Percentiles rank a stretch among this genome's conserved stretches.
phyloP scores from a whole-genome alignment of 2,113 vertebrate species.

The Tretioscincus oriximinensis region DNA sequence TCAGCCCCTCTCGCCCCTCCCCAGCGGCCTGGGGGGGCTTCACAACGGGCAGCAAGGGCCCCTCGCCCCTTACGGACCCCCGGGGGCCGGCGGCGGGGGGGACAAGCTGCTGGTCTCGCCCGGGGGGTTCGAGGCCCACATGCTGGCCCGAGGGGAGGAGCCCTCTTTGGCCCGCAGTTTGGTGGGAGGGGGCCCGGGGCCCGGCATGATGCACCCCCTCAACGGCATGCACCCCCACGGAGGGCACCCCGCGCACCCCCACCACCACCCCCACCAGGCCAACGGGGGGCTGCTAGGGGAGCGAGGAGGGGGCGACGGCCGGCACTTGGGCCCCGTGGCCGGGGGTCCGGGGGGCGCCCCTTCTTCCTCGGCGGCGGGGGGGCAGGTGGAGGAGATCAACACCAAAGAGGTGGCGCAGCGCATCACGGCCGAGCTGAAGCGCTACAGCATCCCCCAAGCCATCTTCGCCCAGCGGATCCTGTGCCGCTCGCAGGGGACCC shows the following conservation, averaged over 20 bases:
- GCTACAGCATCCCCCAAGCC: constrained; percentile 98
- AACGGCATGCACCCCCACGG: constrained; percentile 89
- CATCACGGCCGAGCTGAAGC: constrained; percentile 96
- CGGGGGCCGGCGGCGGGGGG: constrained; percentile 33
- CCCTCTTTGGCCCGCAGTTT: constrained; percentile 87
- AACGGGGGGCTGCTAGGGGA: constrained; percentile 83
- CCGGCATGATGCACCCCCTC: constrained; percentile 84
- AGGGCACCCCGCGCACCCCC: constrained; percentile 68
- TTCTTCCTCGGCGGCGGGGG: constrained; percentile 75
- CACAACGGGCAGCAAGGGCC: constrained; percentile 92
- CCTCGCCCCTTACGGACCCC: constrained; percentile 84
- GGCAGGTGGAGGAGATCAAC: constrained; percentile 96
- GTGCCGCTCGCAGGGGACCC: constrained; percentile 96
- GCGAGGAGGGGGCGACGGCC: constrained; percentile 71
- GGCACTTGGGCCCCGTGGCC: too few species aligned
- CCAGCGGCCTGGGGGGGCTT: constrained; percentile 88
- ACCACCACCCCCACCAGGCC: constrained; percentile 75
- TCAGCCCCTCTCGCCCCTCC: constrained; percentile 89
- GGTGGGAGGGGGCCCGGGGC: constrained; percentile 74
- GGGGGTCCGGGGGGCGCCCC: constrained; percentile 78
- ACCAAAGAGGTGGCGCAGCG: constrained; percentile 97
- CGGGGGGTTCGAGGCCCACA: constrained; percentile 90
- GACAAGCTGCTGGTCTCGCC: constrained; percentile 95
- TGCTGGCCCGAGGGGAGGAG: constrained; percentile 90
- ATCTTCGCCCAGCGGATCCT: constrained; percentile 98